Conservation (phyloP, 2,113 vertebrate species). For the Cavia porcellus region DNA sequence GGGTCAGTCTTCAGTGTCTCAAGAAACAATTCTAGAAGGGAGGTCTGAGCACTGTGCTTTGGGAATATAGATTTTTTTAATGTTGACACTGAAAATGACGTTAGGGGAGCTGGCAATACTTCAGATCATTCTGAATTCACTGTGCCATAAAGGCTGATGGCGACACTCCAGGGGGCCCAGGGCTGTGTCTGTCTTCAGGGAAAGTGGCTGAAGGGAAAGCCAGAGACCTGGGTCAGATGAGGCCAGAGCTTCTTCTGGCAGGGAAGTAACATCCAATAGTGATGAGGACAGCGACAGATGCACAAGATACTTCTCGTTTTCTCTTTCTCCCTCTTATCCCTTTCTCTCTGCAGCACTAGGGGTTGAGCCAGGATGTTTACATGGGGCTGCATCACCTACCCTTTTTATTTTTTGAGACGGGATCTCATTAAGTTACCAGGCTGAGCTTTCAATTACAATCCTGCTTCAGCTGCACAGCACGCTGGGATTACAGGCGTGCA, state of each 20-base stretch:
- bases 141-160: neutral
- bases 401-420: neutral
- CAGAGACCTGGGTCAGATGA: neutral
- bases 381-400: neutral
- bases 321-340: neutral
- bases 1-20: neutral
- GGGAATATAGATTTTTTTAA: neutral
- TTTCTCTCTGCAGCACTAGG: neutral
- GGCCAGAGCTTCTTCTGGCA: neutral
- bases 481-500: neutral
- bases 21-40: neutral
- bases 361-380: neutral
- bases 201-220: neutral
- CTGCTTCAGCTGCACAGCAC: neutral
- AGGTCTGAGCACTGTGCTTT: neutral
- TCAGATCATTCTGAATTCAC: neutral
- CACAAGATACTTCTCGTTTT: neutral
- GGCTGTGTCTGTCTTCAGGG: neutral
- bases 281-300: rapidly evolving
- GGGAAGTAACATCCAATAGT: too few relatives aligned
- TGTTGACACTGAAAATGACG: neutral
- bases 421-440: neutral
- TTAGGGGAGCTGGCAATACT: rapidly evolving
- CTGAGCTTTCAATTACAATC: neutral
- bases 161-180: neutral